Percentiles rank a stretch among this genome's conserved stretches.
Conservation (phyloP, 2,113 vertebrate species). For the Leiothrix lutea region DNA sequence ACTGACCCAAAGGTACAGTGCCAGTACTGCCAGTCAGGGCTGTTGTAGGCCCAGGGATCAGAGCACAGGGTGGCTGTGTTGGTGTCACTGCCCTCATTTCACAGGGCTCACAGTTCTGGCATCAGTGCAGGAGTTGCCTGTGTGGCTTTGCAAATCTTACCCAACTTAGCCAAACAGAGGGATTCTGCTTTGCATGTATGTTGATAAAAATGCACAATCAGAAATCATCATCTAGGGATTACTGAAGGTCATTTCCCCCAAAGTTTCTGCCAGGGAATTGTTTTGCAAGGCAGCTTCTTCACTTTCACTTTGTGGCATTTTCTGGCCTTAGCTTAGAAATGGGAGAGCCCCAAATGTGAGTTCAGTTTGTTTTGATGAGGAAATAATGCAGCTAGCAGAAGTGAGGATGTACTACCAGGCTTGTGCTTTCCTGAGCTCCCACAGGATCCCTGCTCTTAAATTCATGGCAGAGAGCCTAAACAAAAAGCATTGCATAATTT, state of each 20-base stretch:
- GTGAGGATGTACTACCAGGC: not conserved
- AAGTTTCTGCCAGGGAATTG: not conserved
- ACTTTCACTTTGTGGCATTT: not conserved
- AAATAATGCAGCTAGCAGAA: not conserved
- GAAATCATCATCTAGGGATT: not conserved
- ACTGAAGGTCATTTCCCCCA: accelerated
- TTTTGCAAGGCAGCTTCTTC: not conserved
- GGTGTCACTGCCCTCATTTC: not conserved
- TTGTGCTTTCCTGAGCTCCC: not conserved
- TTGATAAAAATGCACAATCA: not conserved
- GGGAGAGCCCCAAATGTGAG: not conserved
- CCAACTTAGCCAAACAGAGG: not conserved
- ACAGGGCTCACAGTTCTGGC: not conserved
- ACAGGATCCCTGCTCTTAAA: not conserved
- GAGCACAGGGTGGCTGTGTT: not conserved
- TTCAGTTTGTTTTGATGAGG: not conserved
- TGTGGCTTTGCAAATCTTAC: not conserved
- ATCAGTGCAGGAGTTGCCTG: not conserved
- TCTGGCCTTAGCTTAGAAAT: not conserved
- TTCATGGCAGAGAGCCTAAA: not conserved
- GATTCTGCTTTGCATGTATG: not conserved
- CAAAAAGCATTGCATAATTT: not conserved
- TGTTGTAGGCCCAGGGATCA: not conserved
- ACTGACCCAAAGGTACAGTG: accelerated
- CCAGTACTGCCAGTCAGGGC: not conserved